Evolutionary conservation across 2,888 invertebrate species (phyloP).

Genomic region (Eilema caniola): DNA sequence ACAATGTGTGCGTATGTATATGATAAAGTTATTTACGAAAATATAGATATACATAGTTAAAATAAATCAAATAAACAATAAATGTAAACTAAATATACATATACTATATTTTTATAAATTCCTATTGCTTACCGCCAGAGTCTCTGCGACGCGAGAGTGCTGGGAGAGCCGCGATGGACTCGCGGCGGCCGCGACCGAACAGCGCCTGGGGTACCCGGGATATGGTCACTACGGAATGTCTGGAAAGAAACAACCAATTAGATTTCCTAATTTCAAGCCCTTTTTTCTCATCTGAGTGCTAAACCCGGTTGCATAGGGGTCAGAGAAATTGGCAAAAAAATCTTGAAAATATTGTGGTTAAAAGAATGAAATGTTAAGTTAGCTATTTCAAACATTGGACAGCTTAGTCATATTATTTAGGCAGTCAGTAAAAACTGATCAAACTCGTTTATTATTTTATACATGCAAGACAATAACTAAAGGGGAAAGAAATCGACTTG

Average conservation of each 20-base stretch:
- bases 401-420: too few species aligned
- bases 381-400: too few species aligned
- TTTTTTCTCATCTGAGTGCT: neutral
- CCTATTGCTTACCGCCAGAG: slow-evolving; percentile 65
- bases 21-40: neutral
- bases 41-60: neutral
- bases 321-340: too few species aligned
- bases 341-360: too few species aligned
- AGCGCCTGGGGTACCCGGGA: slow-evolving; percentile 92
- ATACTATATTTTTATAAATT: neutral
- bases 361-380: too few species aligned
- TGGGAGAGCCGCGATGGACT: slow-evolving; percentile 93
- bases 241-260: slow-evolving; percentile 57
- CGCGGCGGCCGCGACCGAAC: slow-evolving; percentile 92
- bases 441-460: too few species aligned
- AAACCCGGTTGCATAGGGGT: too few species aligned
- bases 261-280: neutral
- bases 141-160: slow-evolving; percentile 81
- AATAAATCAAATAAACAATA: neutral
- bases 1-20: too few species aligned
- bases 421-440: too few species aligned
- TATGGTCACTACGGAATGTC: slow-evolving; percentile 95
- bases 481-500: too few species aligned
- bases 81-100: neutral
- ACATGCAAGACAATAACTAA: too few species aligned